Evolutionary conservation across 2,113 vertebrate genomes (phyloP).

Genomic region (Cichladusa arquata): DNA sequence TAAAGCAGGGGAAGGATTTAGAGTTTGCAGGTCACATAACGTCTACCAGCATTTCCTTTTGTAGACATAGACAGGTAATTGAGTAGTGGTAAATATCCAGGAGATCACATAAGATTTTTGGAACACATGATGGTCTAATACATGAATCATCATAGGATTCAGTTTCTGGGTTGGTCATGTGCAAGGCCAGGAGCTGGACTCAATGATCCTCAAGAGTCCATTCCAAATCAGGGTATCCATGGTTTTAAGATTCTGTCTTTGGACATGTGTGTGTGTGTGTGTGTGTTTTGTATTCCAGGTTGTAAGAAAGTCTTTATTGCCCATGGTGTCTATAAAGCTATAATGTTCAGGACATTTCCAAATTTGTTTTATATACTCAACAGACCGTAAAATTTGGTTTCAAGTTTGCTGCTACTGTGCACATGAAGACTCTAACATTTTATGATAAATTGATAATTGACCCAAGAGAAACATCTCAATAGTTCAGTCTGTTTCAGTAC

Average conservation of each 20-base stretch:
- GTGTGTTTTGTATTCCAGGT: not conserved
- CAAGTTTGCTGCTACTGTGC: not conserved
- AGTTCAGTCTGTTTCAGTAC: not conserved
- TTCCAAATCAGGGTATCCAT: not conserved
- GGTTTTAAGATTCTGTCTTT: not conserved
- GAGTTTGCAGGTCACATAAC: not conserved
- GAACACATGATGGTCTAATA: not conserved
- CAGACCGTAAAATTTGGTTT: constrained; percentile 3
- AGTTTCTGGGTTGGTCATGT: not conserved
- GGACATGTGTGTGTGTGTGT: not conserved
- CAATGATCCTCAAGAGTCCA: not conserved
- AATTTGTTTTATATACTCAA: not conserved
- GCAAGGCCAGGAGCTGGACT: not conserved
- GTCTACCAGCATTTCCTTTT: not conserved
- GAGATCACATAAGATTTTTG: not conserved
- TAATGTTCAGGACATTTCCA: not conserved
- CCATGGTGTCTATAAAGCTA: not conserved
- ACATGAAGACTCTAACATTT: not conserved
- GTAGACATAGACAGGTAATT: not conserved
- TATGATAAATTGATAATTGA: constrained; percentile 35
- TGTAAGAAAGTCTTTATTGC: not conserved
- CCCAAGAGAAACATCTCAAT: not conserved
- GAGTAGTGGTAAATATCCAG: not conserved
- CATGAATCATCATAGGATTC: not conserved
- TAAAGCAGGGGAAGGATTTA: not conserved